Evolutionary conservation across 2,113 vertebrate species (phyloP), one percentile per base, ranked within the genome.

Genomic region (Hassar affinis): DNA sequence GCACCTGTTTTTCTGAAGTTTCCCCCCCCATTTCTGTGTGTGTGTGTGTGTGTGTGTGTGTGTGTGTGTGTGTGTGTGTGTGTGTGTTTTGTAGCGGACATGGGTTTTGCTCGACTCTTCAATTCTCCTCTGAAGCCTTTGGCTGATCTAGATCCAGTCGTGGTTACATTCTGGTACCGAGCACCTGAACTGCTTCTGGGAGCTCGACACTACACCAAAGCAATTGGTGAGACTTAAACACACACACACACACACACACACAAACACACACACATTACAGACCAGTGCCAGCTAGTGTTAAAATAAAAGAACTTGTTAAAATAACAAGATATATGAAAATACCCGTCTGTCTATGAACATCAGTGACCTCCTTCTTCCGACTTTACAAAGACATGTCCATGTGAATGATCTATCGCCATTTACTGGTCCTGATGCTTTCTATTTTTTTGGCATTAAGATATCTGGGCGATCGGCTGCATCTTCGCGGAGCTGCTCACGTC

Each of bases 401-500:
- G 54, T 54, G 56, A 59, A 59, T n/a, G 56, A 59, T 12, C 27
- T 33, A 2, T 7, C 15, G 7, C 20, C 1, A 10, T 35, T 35
- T n/a, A 30, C 11, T 30, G 3, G 11, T 54, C 0, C 8, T 47
- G 59, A 1, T 30, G 12, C n/a, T 72, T 35, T 15, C 35, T 49
- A n/a, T 18, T 45, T 11, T 72, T 6, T n/a, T n/a, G n/a, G n/a
- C n/a, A n/a, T n/a, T n/a, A n/a, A 99, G 98, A 99, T 96, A 99
- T 99, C 93, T 99, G 98, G 98, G 98, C 98, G 89, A 99, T 99
- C 93, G 98, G 98, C 94, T 99, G 98, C 95, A 99, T 99, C 94
- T 99, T 99, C 95, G 98, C 98, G 85, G 98, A 99, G 93, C 96
- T 99, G 92, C 94, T 99, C 94, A 99, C 97, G 69, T 99, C 98